These are phyloP conservation scores for Hesperophylax magnus DNA, from an alignment of 1,140 invertebrate genomes.

Conservation along the genomic window DNA sequence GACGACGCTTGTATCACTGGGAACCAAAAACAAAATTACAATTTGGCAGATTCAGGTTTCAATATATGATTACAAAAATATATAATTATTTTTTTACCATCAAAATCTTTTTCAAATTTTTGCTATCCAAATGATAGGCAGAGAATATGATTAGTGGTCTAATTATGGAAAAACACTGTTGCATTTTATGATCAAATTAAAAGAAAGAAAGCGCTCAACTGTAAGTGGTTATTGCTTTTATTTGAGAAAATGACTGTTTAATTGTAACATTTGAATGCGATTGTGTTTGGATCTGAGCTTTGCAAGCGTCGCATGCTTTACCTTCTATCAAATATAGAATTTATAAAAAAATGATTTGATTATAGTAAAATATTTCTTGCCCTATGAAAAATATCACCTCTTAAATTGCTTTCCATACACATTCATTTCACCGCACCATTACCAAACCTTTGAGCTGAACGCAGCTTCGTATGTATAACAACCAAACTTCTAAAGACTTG, in stretches of 20 bases:
- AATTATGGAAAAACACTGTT: not conserved
- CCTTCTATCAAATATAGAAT: not conserved
- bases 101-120: not conserved
- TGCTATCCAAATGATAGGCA: not conserved
- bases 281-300: not conserved
- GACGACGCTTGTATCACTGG: not conserved
- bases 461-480: not conserved
- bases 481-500: not conserved
- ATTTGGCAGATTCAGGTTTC: not conserved
- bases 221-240: not conserved
- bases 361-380: not conserved
- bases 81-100: not conserved
- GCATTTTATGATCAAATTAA: not conserved
- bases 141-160: no score
- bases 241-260: not conserved
- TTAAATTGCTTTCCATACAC: conserved; percentile 23
- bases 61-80: not conserved
- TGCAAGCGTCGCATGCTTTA: not conserved
- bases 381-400: conserved; percentile 21
- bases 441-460: not conserved
- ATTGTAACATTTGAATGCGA: not conserved
- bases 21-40: not conserved
- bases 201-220: not conserved
- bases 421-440: not conserved
- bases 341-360: not conserved